Conservation (phyloP, 2,113 vertebrate species). For the Chrysochloris asiatica region DNA sequence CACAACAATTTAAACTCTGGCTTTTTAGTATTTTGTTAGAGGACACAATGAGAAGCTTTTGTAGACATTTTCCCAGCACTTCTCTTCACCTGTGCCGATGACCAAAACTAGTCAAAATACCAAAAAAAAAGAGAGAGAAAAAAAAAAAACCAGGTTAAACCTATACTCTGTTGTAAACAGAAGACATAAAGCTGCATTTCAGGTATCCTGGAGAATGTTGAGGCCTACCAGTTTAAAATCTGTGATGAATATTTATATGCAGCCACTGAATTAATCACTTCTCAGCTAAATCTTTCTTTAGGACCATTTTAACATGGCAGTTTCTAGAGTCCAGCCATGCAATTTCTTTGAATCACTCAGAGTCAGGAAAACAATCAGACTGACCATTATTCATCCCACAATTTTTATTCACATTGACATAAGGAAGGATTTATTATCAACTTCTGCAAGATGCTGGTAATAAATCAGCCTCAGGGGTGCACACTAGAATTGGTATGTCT, state of each 20-base stretch:
- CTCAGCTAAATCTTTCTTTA: not conserved
- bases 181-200: not conserved
- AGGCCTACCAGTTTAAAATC: not conserved
- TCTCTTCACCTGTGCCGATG: too few relatives aligned
- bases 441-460: not conserved
- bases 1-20: too few relatives aligned
- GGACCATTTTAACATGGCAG: not conserved
- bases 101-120: not conserved
- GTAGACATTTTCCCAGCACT: too few relatives aligned
- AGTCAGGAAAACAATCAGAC: not conserved
- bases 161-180: not conserved
- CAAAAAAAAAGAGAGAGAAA: not conserved
- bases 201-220: not conserved
- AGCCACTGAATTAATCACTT: not conserved
- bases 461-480: not conserved
- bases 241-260: not conserved
- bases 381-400: slow-evolving; percentile 2
- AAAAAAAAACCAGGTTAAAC: not conserved
- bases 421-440: slow-evolving; percentile 37
- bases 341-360: not conserved
- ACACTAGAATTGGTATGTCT: not conserved
- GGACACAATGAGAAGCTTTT: too few relatives aligned
- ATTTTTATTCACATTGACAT: slow-evolving; percentile 24
- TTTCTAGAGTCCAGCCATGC: not conserved
- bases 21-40: too few relatives aligned